These are phyloP conservation scores for Myzus persicae DNA, from an alignment of 1,140 invertebrate species.

Conservation along the genomic window DNA sequence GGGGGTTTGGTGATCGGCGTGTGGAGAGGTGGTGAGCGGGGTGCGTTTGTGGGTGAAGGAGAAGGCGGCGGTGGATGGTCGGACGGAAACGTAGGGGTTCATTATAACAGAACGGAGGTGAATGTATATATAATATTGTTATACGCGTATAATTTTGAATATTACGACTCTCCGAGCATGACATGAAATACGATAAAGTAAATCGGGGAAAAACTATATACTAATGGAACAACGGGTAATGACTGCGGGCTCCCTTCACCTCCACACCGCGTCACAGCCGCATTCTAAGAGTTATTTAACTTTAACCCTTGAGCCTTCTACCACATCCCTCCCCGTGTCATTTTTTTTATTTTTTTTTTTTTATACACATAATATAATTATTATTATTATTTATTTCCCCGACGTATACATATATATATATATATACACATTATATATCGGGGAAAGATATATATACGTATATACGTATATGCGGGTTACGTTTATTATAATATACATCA, in stretches of 20 bases:
- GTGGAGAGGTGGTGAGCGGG: background rate
- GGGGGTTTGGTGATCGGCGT: background rate
- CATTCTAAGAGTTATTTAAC: slow-evolving; percentile 56
- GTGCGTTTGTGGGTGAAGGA: background rate
- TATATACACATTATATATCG: too few relatives aligned
- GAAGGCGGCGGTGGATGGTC: background rate
- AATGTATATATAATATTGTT: background rate
- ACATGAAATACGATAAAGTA: slow-evolving; percentile 48
- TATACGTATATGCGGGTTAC: background rate
- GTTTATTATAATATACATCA: background rate
- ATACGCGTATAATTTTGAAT: slow-evolving; percentile 19
- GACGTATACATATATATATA: background rate
- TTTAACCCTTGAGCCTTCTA: slow-evolving; percentile 21
- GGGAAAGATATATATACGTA: too few relatives aligned
- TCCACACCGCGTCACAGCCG: background rate
- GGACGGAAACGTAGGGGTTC: slow-evolving; percentile 17
- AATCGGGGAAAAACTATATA: slow-evolving; percentile 45
- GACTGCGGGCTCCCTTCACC: slow-evolving; percentile 2
- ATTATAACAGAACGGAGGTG: slow-evolving; percentile 50
- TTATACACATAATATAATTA: slow-evolving; percentile 2
- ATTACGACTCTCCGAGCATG: slow-evolving; percentile 52
- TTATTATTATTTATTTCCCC: background rate
- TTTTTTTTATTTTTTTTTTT: background rate
- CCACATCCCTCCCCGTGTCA: background rate
- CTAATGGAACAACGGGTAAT: slow-evolving; percentile 54